Percentiles rank a stretch among this genome's conserved stretches.
Conservation (phyloP, 1,140 invertebrate species). For the Archivesica marissinica region DNA sequence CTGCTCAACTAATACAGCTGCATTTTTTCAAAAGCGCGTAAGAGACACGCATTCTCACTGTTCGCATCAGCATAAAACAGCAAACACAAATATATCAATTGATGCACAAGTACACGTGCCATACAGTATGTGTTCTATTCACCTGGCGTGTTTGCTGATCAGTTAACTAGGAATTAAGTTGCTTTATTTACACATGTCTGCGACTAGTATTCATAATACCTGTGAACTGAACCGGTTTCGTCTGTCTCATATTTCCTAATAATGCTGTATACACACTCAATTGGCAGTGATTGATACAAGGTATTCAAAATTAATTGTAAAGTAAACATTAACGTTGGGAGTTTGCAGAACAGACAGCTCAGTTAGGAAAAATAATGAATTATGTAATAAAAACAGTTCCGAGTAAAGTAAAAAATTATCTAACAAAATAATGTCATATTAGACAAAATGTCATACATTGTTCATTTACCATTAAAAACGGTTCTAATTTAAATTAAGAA, state of each 20-base stretch:
- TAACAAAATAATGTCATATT: no score
- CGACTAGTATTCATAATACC: not conserved
- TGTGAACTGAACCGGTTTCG: not conserved
- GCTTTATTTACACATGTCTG: constrained; percentile 29
- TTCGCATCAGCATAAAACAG: not conserved
- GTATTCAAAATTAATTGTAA: constrained; percentile 22
- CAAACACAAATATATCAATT: not conserved
- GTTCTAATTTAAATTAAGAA: no score
- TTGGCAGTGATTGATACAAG: constrained; percentile 13
- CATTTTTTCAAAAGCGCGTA: not conserved
- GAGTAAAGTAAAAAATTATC: no score
- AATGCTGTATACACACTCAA: not conserved
- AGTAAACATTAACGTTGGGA: constrained; percentile 33
- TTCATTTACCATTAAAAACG: no score
- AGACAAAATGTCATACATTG: no score
- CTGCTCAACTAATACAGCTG: no score
- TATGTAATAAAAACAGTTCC: constrained; percentile 7
- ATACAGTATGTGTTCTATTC: not conserved
- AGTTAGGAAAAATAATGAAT: not conserved
- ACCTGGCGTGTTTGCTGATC: not conserved
- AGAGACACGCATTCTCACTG: constrained; percentile 9
- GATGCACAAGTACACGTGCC: not conserved
- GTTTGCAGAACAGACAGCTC: not conserved
- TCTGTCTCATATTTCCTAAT: not conserved
- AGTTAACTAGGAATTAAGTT: constrained; percentile 11